Evolutionary conservation across 1,140 invertebrate genomes (phyloP).

Genomic region (Tetramorium parvispinum): DNA sequence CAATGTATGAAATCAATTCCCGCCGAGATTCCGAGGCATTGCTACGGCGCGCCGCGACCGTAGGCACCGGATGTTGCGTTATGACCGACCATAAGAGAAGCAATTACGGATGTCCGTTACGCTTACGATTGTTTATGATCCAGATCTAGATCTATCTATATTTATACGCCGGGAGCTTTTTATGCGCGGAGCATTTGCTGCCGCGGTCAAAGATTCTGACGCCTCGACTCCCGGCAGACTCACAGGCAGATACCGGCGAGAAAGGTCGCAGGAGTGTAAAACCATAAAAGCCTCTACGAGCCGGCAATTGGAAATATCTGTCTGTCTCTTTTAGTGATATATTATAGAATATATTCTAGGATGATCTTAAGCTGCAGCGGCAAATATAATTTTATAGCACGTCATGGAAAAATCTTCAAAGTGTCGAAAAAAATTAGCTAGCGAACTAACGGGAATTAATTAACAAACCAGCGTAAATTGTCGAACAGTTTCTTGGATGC

Average conservation of each 20-base stretch:
- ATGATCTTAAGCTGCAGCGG: neutral
- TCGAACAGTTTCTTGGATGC: neutral
- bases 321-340: neutral
- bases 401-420: neutral
- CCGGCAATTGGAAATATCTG: neutral
- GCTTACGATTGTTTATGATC: constrained; percentile 55
- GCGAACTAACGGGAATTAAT: neutral
- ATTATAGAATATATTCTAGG: neutral
- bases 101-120: constrained; percentile 45
- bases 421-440: neutral
- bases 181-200: neutral
- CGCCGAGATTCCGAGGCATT: constrained; percentile 52
- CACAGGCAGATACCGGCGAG: neutral
- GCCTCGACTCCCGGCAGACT: neutral
- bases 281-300: neutral
- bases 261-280: neutral
- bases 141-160: constrained; percentile 31
- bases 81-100: constrained; percentile 26
- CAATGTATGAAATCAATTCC: constrained; percentile 59
- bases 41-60: constrained; percentile 14
- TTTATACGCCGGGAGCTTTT: constrained; percentile 10
- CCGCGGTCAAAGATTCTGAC: neutral
- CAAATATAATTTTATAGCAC: neutral
- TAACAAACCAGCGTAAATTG: neutral
- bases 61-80: constrained; percentile 35